Evolutionary conservation across 2,797 vertebrate species (phyloP), one percentile per base, ranked within the genome.

Genomic region (Xenops minutus): DNA sequence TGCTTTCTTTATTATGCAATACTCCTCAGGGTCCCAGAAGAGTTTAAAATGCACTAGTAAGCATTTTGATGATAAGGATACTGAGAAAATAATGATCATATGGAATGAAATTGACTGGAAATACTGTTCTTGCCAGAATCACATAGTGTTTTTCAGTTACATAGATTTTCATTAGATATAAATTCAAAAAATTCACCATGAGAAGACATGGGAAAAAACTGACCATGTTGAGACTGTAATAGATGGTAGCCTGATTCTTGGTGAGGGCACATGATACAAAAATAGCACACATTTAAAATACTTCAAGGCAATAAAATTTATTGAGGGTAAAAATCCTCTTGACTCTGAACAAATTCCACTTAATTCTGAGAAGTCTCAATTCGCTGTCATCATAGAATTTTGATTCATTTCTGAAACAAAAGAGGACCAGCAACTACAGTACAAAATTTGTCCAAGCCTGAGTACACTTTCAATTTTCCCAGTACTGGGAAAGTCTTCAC

Each of bases 1-100:
- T 66, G 32, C 41, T 95, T 94, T 92, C 95, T 95, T 96, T 90
- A 78, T 91, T 92, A 86, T 74, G 78, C 34, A 94, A 18, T 32
- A 67, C 32, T 73, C 56, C 89, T 86, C 49, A 92, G 37, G 18
- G 34, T 92, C 58, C 96, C n/a, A 66, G 43, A 83, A 68, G 43
- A 59, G 62, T 63, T 82, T 94, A 80, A 88, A 97, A 96, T 74
- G 71, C 30, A 66, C 5, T 73, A 52, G 30, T 55, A n/a, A 79
- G 27, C 20, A 89, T 77, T 72, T 84, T 55, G 48, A 69, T 67
- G 15, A 43, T 64, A 89, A 39, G 56, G 5, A 77, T 44, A 89
- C 67, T 59, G 48, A 88, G 14, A 46, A 43, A 86, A 78, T 56
- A 91, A 61, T 2, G 3, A 86, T 55, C 23, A n/a, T 64, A 74